Evolutionary conservation across 2,113 vertebrate genomes (phyloP), one percentile per base, ranked within the genome.

Genomic region (Sclerurus mexicanus): DNA sequence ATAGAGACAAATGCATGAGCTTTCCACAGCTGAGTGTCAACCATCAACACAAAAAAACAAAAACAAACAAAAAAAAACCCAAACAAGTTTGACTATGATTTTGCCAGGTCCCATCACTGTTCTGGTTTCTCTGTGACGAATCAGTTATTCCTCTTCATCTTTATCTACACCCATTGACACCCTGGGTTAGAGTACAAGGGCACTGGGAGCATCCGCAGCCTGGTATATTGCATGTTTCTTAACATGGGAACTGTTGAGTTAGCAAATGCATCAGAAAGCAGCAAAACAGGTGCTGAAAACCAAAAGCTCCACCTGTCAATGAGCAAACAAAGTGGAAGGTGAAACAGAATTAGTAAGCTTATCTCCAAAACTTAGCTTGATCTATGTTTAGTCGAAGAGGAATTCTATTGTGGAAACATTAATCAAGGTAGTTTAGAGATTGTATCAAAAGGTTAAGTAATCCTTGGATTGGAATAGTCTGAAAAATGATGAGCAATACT

Each of bases 11-110:
- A 6, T 27, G 9, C 8, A 22, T 24, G 50, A 87, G 37, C 10
- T 75, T 88, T 53, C 28, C 56, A 58, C 8, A 37, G 21, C 35
- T 72, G 13, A 30, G 6, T 25, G 35, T 75, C 66, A 90, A 40
- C 12, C 18, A 24, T 4, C 2, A 0, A 30, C 28, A 71, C 33
- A 85, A 56, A 58, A 42, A 47, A 13, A 0, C 40, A 11, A 40
- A 40, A 40, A 40, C 40, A 40, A 40, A 40, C 12, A 12, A 13
- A 40, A 40, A 40, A 11, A 40, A 40, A 40, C 12, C 40, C 12
- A 40, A 0, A 49, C 23, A 77, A 15, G 18, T 37, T 14, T 50
- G 52, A 28, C 39, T 19, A 44, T 8, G n/a, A 44, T 88, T 64
- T 67, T 86, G 18, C 16, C 33, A 39, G 30, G 37, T 53, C 19